These are phyloP conservation scores for Smutsia temminckii DNA, from an alignment of 2,797 vertebrate species.

Conservation along the genomic window DNA sequence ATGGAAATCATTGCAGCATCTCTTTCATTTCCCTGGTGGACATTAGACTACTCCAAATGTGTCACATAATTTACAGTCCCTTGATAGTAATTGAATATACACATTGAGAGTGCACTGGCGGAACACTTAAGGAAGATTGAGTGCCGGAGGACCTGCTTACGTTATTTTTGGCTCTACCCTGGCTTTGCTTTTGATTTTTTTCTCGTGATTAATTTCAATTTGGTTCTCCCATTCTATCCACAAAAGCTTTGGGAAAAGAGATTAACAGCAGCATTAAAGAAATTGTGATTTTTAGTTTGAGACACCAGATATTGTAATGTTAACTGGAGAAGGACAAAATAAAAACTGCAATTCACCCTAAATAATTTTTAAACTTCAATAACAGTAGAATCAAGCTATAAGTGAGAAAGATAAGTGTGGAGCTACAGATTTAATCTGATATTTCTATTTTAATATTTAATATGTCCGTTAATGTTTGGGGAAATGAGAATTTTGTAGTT, in stretches of 20 bases:
- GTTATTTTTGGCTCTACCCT: slow-evolving; percentile 63
- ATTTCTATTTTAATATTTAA: slow-evolving; percentile 8
- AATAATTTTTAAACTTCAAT: not conserved
- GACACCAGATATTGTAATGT: not conserved
- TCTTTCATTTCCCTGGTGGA: slow-evolving; percentile 69
- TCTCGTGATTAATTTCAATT: slow-evolving; percentile 52
- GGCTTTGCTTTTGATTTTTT: slow-evolving; percentile 46
- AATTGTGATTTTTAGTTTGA: slow-evolving; percentile 30
- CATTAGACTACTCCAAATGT: slow-evolving; percentile 62
- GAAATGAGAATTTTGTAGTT: not conserved
- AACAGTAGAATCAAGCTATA: not conserved
- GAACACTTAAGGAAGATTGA: slow-evolving; percentile 60
- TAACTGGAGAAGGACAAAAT: not conserved
- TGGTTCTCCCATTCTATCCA: slow-evolving; percentile 22
- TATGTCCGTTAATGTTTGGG: not conserved
- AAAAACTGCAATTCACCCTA: not conserved
- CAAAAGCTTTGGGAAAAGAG: slow-evolving; percentile 52
- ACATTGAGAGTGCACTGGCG: slow-evolving; percentile 43
- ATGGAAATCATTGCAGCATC: slow-evolving; percentile 70
- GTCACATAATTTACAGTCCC: slow-evolving; percentile 67
- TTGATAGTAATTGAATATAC: slow-evolving; percentile 68
- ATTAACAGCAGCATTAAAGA: slow-evolving; percentile 17
- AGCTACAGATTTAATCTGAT: not conserved
- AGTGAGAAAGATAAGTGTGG: not conserved
- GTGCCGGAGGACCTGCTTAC: slow-evolving; percentile 1